Evolutionary conservation across 2,888 invertebrate genomes (phyloP), one percentile per base, ranked within the genome.

Genomic region (Diachrysia chrysitis): DNA sequence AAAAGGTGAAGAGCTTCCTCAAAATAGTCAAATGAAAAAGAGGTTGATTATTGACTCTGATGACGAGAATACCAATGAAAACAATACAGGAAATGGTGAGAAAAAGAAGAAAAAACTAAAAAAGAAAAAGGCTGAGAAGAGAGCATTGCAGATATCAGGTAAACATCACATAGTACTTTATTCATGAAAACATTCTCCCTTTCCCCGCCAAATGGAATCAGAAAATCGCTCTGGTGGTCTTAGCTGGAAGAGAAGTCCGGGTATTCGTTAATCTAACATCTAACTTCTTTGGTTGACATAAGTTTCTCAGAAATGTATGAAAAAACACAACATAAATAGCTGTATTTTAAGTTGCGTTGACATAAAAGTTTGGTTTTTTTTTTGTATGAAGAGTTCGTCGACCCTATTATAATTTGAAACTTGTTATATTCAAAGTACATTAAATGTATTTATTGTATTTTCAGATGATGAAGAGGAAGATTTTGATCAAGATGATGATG

Each of bases 91-190:
- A 37, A 66, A 19, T 16, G 62, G 29, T 61, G 73, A 67, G 25
- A 54, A 73, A 16, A 88, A 83, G 35, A 92, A 87, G 62, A 96
- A 95, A 71, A 95, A 92, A 66, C 48, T 87, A 0, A 94, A 92
- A 66, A 94, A 90, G 80, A 91, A 84, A 63, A 93, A 89, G 66
- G 74, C 80, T 0, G 90, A 94, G 73, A 81, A 89, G 79, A 91
- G 88, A 29, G 93, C 92, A 10, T 74, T 95, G 35, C 93, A 93
- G 69, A 92, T 95, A 73, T 95, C 95, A 81, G 95, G 95, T 95
- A 83, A 64, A 21, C 58, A 42, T 21, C 7, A 16, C 9, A 10
- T 32, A 14, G n/a, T n/a, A n/a, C n/a, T n/a, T n/a, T n/a, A n/a
- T n/a, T n/a, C n/a, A n/a, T n/a, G n/a, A n/a, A n/a, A n/a, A n/a